Percentiles rank a stretch among this genome's conserved stretches.
Conservation (phyloP, 2,888 invertebrate species). For the Meiosimyza decipiens region DNA sequence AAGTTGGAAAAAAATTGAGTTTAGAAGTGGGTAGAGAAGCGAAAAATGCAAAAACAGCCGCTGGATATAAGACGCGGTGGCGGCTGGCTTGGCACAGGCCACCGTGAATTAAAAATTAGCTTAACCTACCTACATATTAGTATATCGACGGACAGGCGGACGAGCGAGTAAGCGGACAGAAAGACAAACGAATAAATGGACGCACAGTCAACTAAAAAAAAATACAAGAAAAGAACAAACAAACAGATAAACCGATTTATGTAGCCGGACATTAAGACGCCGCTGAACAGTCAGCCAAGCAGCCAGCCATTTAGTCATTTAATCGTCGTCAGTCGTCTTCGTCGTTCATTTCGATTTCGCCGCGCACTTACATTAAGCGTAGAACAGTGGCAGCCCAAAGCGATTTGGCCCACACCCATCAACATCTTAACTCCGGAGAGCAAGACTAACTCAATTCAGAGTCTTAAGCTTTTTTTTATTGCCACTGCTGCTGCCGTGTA, state of each 20-base stretch:
- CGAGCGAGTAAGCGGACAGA: background rate
- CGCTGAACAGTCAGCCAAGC: conserved; percentile 21
- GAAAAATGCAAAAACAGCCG: conserved; percentile 1
- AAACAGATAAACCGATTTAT: conserved; percentile 23
- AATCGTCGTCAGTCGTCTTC: conserved; percentile 5
- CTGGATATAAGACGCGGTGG: conserved; percentile 3
- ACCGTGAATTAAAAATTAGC: conserved; percentile 34
- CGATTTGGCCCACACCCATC: conserved; percentile 50
- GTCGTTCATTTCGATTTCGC: conserved; percentile 20
- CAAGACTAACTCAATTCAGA: background rate
- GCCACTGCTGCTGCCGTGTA: conserved; percentile 7
- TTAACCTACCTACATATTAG: conserved; percentile 28
- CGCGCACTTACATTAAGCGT: conserved; percentile 45
- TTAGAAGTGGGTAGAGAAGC: too few relatives aligned
- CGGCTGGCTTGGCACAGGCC: conserved; percentile 26
- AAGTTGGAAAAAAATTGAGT: too few relatives aligned
- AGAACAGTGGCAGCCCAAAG: conserved; percentile 52
- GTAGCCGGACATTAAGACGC: conserved; percentile 28
- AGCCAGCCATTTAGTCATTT: conserved; percentile 25
- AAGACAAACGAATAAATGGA: background rate
- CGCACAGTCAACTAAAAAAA: background rate
- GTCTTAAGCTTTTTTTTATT: background rate
- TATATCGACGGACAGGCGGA: conserved; percentile 21
- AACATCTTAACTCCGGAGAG: conserved; percentile 34
- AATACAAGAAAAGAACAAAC: background rate